Evolutionary conservation across 2,888 invertebrate genomes (phyloP), one percentile per base, ranked within the genome.

Genomic region (Drosophila kanekoi): DNA sequence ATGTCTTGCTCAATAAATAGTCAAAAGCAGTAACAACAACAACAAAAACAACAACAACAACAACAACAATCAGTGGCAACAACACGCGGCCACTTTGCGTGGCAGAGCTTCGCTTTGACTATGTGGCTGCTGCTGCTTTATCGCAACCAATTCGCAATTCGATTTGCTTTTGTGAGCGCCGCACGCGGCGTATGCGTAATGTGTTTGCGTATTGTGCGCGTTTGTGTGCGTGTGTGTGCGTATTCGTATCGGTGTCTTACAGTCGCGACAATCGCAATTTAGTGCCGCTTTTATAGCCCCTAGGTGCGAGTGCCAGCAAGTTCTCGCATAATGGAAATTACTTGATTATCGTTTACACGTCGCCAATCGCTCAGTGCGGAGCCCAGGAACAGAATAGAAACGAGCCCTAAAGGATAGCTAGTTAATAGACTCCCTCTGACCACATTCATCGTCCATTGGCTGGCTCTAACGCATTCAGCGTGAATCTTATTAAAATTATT

Each of bases 271-370:
- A 81, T 87, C 81, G 85, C 85, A 81, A 84, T 81, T 82, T 82
- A 82, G 81, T 81, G 72, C 61, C 64, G 87, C 75, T 82, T 82
- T 82, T 82, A 82, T 82, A 61, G 68, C 61, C 79, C 60, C 71
- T 77, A 72, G 69, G 87, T 84, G 72, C 75, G 60, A 74, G 79
- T 52, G 44, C 43, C 23, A 58, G 58, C 62, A 71, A 64, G 52
- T 23, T 67, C 56, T 62, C 47, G 67, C 83, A 86, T 88, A 79
- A 88, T 86, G 85, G 89, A 88, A 84, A 84, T 84, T 88, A 88
- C 83, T 84, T 84, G 83, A 88, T 84, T 84, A 84, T 88, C 83
- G 89, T 83, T 86, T 82, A 80, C 87, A 84, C 89, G 89, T 84
- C 87, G 89, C 83, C 87, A 83, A 86, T 86, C 83, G 83, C 79